These are phyloP conservation scores for Amazona guildingii DNA, from an alignment of 2,113 vertebrate species.

Conservation along the genomic window DNA sequence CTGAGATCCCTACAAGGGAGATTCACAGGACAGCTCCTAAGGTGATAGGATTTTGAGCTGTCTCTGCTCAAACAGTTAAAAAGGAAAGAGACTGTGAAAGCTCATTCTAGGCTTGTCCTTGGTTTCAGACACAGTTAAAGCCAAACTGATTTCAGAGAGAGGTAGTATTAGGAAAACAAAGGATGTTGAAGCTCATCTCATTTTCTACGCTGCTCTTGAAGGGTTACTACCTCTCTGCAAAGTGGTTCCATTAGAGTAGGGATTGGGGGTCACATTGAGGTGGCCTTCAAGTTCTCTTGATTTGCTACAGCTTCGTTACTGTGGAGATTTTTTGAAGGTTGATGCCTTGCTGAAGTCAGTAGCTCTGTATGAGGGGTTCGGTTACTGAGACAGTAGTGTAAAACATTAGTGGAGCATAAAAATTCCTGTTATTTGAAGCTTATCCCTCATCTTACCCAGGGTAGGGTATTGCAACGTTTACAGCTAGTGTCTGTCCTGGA, in stretches of 20 bases:
- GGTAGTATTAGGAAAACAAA: background rate
- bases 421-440: constrained; percentile 3
- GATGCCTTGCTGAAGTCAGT: background rate
- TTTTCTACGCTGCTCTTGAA: background rate
- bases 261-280: background rate
- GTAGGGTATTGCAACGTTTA: background rate
- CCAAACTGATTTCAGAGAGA: constrained; percentile 2
- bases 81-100: background rate
- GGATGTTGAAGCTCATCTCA: background rate
- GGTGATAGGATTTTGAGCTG: background rate
- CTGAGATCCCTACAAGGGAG: background rate
- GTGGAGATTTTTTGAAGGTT: background rate
- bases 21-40: background rate
- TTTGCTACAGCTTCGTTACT: background rate
- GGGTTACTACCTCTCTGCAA: background rate
- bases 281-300: background rate
- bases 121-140: background rate
- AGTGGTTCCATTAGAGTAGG: background rate
- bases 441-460: background rate
- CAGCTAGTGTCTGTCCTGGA: background rate
- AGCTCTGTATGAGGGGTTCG: background rate
- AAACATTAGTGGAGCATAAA: background rate
- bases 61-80: background rate
- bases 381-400: background rate
- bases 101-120: background rate